Base-by-base conservation (phyloP, 2,113 vertebrate species). In the Neodon shergylaensis region DNA sequence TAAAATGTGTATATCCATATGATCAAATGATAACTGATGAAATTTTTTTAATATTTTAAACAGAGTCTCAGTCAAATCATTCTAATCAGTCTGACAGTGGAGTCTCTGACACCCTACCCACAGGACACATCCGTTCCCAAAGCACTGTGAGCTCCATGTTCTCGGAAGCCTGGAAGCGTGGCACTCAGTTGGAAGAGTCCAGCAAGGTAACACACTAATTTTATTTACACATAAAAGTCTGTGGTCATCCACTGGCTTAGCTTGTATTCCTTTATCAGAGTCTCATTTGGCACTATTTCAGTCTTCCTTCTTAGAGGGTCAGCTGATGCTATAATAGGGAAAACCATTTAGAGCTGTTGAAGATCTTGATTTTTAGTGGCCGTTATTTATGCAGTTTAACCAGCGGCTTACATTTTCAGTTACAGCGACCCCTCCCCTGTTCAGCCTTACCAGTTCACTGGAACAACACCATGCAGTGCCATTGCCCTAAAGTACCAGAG, bases 101-200 rank as follows among this genome's bases (percentile, higher is more conserved):
- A 0, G 99, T 99, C 88, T 99, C 99, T 26, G 99, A 99, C 97
- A 99, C 99, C 5, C 99, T 99, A 9, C 98, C 99, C 21, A 98
- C 99, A 33, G 99, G 99, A 92, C 99, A 99, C 8, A 96, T 99
- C 22, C 99, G 99, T 36, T 99, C 99, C 63, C 99, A 99, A 96
- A 99, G 99, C 94, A 99, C 99, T 16, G 99, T 99, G 97, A 99
- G 99, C 98, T 99, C 99, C 96, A 99, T 99, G 97, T 99, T 99
- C 97, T 99, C 99, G 0, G 99, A 99, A 97, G 99, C 99, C 95
- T 99, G 99, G 99, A 99, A 99, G 95, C 99, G 99, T 94, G 99
- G 99, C 19, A 99, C 99, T 33, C 99, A 99, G 98, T 98, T 99
- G 92, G 99, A 99, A 96, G 99, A 99, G 93, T 99, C 98, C 97